Evolutionary conservation across 2,797 vertebrate species (phyloP).

Genomic region (Lutjanus campechanus): DNA sequence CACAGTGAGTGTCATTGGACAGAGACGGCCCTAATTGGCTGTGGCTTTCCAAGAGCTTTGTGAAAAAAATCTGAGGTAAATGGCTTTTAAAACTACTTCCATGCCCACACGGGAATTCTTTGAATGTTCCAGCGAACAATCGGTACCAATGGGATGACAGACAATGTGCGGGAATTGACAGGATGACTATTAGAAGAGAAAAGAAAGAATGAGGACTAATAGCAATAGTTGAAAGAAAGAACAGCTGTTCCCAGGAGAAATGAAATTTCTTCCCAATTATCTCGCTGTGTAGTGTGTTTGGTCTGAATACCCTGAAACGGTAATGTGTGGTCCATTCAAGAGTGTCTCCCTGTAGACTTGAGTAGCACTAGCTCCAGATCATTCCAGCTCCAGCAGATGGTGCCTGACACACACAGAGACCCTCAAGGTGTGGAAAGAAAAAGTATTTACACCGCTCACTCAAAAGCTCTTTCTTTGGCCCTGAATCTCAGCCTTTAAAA

Average conservation of each 20-base stretch:
- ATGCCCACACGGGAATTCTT: constrained; percentile 12
- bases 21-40: constrained; percentile 28
- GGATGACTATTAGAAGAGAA: constrained; percentile 40
- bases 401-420: constrained; percentile 47
- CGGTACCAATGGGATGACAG: constrained; percentile 2
- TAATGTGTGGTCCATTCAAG: constrained; percentile 17
- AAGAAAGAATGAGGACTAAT: constrained; percentile 45
- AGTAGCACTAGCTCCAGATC: constrained; percentile 32
- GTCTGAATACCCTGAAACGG: constrained; percentile 34
- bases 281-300: constrained; percentile 23
- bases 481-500: constrained; percentile 29
- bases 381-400: constrained; percentile 53
- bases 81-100: constrained; percentile 30
- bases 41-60: constrained; percentile 14
- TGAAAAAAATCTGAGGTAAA: constrained; percentile 39
- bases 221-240: constrained; percentile 32
- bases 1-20: constrained; percentile 10
- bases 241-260: constrained; percentile 31
- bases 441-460: constrained; percentile 24
- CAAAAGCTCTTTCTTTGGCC: not conserved
- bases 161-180: constrained; percentile 40
- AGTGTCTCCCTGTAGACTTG: constrained; percentile 33
- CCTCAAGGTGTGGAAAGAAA: constrained; percentile 41
- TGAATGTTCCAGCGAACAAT: constrained; percentile 15
- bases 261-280: constrained; percentile 48